Percentiles rank a stretch among this genome's conserved stretches.
These are phyloP conservation scores for Nothobranchius furzeri DNA, from an alignment of 2,113 vertebrate genomes.

Conservation along the genomic window DNA sequence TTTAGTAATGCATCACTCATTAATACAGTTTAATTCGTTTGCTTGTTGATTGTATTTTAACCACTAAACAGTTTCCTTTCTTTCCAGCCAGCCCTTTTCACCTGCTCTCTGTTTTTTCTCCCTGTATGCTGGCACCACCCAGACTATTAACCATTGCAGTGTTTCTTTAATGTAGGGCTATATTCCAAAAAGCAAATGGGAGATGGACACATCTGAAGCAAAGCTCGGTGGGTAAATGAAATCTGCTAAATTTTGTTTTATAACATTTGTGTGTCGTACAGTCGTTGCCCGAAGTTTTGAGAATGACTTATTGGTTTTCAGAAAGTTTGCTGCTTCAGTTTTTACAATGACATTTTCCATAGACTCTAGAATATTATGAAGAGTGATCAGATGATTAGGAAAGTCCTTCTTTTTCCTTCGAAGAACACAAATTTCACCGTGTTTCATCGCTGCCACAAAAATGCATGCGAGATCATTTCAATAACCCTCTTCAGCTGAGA, in stretches of 20 bases:
- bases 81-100: constrained; percentile 50
- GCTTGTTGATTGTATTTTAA: constrained; percentile 24
- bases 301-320: no score
- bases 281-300: no score
- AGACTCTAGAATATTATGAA: no score
- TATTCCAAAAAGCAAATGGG: constrained; percentile 99
- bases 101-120: constrained; percentile 42
- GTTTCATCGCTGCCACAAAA: no score
- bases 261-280: neutral
- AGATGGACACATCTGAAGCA: constrained; percentile 99
- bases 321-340: no score
- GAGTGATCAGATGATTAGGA: no score
- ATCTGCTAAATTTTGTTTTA: neutral
- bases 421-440: no score
- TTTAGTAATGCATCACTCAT: constrained; percentile 7
- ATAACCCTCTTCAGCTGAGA: no score
- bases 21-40: constrained; percentile 37
- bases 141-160: constrained; percentile 90
- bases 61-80: constrained; percentile 52
- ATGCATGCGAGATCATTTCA: no score
- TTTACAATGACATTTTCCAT: no score
- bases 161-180: constrained; percentile 99
- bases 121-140: constrained; percentile 34
- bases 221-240: constrained; percentile 93
- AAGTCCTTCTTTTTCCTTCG: no score